Percentiles rank a stretch among this genome's conserved stretches.
These are phyloP conservation scores for Campoletis sonorensis DNA, from an alignment of 1,140 invertebrate genomes.

Conservation along the genomic window DNA sequence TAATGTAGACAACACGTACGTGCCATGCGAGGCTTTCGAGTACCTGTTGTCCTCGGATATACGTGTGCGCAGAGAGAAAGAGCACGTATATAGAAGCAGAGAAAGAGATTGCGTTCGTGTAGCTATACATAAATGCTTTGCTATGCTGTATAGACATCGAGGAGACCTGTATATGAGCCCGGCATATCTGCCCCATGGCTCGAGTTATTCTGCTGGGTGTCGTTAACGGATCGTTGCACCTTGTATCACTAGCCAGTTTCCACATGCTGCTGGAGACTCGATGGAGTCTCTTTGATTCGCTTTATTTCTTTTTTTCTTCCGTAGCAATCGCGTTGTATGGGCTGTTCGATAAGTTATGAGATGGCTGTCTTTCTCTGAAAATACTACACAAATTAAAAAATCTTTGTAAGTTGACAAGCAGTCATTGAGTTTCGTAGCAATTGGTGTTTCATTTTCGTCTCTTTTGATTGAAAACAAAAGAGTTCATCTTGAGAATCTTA, in stretches of 20 bases:
- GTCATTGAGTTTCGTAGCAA: neutral
- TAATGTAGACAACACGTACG: neutral
- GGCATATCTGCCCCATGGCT: neutral
- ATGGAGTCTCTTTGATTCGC: neutral
- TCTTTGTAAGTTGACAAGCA: neutral
- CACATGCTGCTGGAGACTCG: constrained; percentile 20
- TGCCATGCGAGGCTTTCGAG: constrained; percentile 9
- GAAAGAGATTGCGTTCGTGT: constrained; percentile 3
- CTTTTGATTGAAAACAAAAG: no score
- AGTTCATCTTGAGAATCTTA: no score
- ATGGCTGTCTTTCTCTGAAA: no score
- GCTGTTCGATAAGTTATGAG: neutral
- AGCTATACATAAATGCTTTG: neutral
- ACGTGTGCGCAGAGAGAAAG: neutral
- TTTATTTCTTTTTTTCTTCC: neutral
- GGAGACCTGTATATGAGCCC: neutral
- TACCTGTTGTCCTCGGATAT: constrained; percentile 26
- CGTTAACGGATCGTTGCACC: constrained; percentile 31
- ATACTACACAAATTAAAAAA: no score
- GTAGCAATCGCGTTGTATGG: neutral
- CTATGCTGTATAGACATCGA: neutral
- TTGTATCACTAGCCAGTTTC: constrained; percentile 27
- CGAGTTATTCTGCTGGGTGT: constrained; percentile 9
- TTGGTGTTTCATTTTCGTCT: no score
- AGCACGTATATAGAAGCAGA: neutral